Conservation (phyloP, 2,888 invertebrate species). For the Drosophila cognata region DNA sequence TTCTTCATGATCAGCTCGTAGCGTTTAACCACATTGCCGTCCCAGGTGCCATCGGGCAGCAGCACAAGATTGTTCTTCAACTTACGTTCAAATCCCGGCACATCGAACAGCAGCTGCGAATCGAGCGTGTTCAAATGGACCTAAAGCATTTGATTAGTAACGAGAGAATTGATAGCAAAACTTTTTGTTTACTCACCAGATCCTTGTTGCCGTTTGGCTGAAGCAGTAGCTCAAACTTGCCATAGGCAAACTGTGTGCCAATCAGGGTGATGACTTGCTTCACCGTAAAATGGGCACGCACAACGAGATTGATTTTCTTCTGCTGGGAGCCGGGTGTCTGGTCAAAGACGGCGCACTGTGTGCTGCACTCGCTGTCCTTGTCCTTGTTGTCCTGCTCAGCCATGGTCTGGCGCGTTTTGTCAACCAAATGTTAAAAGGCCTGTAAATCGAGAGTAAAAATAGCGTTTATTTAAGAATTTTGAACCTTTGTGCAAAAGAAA, state of each 20-base stretch:
- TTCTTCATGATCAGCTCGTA: conserved; percentile 74
- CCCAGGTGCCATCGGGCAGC: conserved; percentile 80
- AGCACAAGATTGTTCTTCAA: conserved; percentile 81
- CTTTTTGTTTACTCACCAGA: conserved; percentile 63
- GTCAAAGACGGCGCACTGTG: conserved; percentile 83
- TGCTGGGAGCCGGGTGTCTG: conserved; percentile 83
- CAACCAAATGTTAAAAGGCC: conserved; percentile 42
- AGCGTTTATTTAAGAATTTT: conserved; percentile 30
- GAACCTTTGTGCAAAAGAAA: conserved; percentile 15
- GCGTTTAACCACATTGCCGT: conserved; percentile 78
- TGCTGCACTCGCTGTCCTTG: conserved; percentile 66
- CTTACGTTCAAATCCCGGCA: conserved; percentile 80
- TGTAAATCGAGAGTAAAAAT: conserved; percentile 8
- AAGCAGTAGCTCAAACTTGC: conserved; percentile 82
- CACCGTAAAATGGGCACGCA: conserved; percentile 82
- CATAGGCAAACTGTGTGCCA: conserved; percentile 82
- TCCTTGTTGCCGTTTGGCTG: conserved; percentile 79
- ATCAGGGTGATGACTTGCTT: conserved; percentile 82
- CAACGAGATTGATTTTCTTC: conserved; percentile 83
- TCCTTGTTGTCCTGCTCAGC: conserved; percentile 59
- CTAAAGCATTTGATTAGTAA: conserved; percentile 47
- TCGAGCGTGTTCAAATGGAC: conserved; percentile 81
- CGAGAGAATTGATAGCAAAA: neutral
- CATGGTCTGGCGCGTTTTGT: conserved; percentile 29
- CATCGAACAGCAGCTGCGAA: conserved; percentile 70